A percentile compares a stretch with the other conserved stretches of the same genome.
Conservation (phyloP, 2,797 vertebrate genomes). For the Sciurus carolinensis region DNA sequence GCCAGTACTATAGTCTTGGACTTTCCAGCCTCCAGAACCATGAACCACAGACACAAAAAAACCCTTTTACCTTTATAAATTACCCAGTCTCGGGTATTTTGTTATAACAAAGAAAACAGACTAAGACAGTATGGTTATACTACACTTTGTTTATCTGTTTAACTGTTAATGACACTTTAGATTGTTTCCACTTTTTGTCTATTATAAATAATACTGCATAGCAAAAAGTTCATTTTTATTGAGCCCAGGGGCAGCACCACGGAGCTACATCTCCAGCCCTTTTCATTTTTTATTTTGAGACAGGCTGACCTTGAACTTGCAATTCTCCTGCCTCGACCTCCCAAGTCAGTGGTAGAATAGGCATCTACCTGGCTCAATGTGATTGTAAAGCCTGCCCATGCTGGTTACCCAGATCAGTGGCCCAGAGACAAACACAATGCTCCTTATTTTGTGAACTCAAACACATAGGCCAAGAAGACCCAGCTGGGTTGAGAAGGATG, state of each 20-base stretch:
- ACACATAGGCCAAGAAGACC: not conserved
- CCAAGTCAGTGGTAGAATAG: not conserved
- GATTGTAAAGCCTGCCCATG: not conserved
- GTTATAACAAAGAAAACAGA: not conserved
- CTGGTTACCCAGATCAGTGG: not conserved
- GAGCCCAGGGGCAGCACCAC: no score
- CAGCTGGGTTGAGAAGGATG: not conserved
- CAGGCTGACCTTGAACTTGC: not conserved
- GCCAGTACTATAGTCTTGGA: not conserved
- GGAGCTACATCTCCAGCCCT: no score
- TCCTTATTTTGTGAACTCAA: slow-evolving; percentile 11
- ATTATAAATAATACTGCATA: not conserved
- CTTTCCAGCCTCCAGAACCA: not conserved
- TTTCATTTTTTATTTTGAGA: no score
- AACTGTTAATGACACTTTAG: not conserved
- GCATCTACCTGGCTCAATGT: not conserved
- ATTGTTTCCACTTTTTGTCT: not conserved
- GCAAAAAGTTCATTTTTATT: slow-evolving; percentile 5
- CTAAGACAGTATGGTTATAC: not conserved
- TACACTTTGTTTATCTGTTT: not conserved
- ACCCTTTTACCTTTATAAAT: not conserved
- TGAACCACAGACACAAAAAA: not conserved
- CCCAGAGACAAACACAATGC: not conserved
- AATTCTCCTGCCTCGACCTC: not conserved
- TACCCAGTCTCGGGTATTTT: not conserved